Evolutionary conservation across 2,888 invertebrate genomes (phyloP).

Genomic region (Erebia ligea): DNA sequence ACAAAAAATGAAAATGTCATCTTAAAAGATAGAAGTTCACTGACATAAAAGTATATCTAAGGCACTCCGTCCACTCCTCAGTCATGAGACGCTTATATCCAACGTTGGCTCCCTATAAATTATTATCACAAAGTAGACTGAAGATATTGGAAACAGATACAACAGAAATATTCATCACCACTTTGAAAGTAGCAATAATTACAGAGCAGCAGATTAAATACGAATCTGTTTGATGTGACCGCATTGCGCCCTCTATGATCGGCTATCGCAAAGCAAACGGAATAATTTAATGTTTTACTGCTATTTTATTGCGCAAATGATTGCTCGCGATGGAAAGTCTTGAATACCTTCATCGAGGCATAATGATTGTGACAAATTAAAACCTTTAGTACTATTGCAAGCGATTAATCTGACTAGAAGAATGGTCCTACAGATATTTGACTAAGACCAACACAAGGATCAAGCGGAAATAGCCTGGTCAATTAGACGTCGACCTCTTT

Average conservation of each 20-base stretch:
- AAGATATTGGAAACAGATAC: slow-evolving; percentile 28
- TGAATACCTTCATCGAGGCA: slow-evolving; percentile 10
- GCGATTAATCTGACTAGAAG: too few relatives aligned
- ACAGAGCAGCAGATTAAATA: slow-evolving; percentile 33
- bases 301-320: slow-evolving; percentile 18
- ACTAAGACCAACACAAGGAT: too few relatives aligned
- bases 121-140: neutral
- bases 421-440: too few relatives aligned
- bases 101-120: neutral
- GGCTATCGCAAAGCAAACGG: slow-evolving; percentile 26
- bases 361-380: neutral
- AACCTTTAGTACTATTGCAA: neutral
- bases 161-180: slow-evolving; percentile 25
- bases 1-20: too few relatives aligned
- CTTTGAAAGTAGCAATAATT: slow-evolving; percentile 33
- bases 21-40: too few relatives aligned
- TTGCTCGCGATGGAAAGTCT: slow-evolving; percentile 18
- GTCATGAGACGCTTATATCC: too few relatives aligned
- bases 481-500: too few relatives aligned
- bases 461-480: too few relatives aligned
- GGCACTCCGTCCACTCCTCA: too few relatives aligned
- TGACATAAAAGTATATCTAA: too few relatives aligned
- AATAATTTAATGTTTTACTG: slow-evolving; percentile 34
- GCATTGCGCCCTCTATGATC: slow-evolving; percentile 29
- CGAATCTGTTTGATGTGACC: slow-evolving; percentile 40